Evolutionary conservation across 2,888 invertebrate genomes (phyloP).

Genomic region (Dyspetes luteomarginatus): DNA sequence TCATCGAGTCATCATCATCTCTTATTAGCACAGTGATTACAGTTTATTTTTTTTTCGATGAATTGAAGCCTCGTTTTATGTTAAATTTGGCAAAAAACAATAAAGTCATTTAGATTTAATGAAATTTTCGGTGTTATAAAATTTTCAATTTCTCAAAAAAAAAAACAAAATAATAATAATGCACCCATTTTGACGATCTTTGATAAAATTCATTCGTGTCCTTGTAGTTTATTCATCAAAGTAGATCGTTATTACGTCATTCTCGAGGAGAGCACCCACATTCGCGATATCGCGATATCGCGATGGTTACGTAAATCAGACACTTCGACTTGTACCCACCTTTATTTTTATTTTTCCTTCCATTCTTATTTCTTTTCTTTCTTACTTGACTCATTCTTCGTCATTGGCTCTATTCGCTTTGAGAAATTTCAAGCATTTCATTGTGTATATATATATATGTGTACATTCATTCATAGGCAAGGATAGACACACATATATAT

Average conservation of each 20-base stretch:
- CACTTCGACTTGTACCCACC: conserved; percentile 8
- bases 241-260: conserved; percentile 58
- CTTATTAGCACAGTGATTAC: no score
- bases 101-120: no score
- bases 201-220: conserved; percentile 50
- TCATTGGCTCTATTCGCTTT: conserved; percentile 5
- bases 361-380: conserved; percentile 5
- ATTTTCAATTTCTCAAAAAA: no score
- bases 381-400: neutral
- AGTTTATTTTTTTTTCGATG: no score
- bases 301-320: conserved; percentile 58
- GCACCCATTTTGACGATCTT: no score
- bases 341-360: neutral
- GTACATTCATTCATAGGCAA: no score
- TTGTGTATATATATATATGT: no score
- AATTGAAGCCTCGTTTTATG: no score
- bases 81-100: no score
- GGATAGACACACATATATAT: neutral
- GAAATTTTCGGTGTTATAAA: no score
- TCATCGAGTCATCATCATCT: no score
- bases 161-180: no score
- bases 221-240: conserved; percentile 30
- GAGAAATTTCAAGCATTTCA: neutral
- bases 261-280: conserved; percentile 30
- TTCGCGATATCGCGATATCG: conserved; percentile 35